Evolutionary conservation across 2,113 vertebrate species (phyloP).

Genomic region (Donacobius atricapilla): DNA sequence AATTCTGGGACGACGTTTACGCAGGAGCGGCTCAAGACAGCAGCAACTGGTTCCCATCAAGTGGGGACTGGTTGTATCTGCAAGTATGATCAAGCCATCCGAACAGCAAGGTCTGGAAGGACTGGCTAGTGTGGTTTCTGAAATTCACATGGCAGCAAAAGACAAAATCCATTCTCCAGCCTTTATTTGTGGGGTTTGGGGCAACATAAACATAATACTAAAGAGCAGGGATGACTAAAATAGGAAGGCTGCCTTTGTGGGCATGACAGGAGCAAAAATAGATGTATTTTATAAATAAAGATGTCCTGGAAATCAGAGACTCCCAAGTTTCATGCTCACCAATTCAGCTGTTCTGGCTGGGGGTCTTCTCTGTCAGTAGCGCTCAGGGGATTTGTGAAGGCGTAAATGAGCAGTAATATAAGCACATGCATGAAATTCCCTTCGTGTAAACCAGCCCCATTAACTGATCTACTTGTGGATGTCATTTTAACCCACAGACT

Average conservation of each 20-base stretch:
- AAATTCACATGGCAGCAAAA: neutral
- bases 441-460: neutral
- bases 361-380: neutral
- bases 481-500: neutral
- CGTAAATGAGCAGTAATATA: neutral
- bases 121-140: conserved; percentile 1
- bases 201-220: neutral
- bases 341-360: conserved; percentile 48
- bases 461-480: neutral
- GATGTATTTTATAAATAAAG: conserved; percentile 42
- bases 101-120: neutral
- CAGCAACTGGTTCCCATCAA: conserved; percentile 2
- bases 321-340: neutral
- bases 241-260: neutral
- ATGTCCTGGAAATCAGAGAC: conserved; percentile 40
- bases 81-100: conserved; percentile 1
- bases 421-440: conserved; percentile 42
- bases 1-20: neutral
- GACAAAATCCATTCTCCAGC: neutral
- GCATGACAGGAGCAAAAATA: neutral
- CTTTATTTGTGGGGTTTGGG: neutral
- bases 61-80: neutral
- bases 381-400: neutral
- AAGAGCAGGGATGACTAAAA: neutral
- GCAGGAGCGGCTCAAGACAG: neutral